Base-by-base conservation (phyloP, 2,888 invertebrate species). In the Macropis europaea region DNA sequence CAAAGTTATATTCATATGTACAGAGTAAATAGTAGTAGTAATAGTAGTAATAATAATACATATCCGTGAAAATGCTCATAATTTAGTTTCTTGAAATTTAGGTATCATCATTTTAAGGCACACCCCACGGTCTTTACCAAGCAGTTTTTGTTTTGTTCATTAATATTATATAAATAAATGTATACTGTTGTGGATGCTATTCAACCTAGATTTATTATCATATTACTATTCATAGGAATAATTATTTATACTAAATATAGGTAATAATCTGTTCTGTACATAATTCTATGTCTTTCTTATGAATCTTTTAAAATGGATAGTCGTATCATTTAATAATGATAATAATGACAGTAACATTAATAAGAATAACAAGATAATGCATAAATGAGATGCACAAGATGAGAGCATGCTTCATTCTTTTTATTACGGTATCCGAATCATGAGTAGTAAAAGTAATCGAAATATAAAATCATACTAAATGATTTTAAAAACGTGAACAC, bases 261-360 rank as follows among this genome's bases (percentile, higher is more conserved):
- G 82, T 86, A 87, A 86, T 88, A 89, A 86, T 86, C 82, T 84
- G 76, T 76, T 88, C 88, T 89, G 89, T 89, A 90, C 89, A 89
- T 88, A 87, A 88, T 84, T 84, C 86, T 89, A 89, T 88, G 87
- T 87, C 86, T 86, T 86, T 87, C 81, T 84, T 86, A 88, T 81
- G 83, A 83, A 82, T 85, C 75, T 77, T 81, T 83, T 86, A 84
- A 84, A 79, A 81, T 82, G 82, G 76, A 85, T 88, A 87, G 79
- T 86, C 76, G 79, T 86, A 82, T 75, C 82, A 80, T 86, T 86
- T 83, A 82, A 81, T 86, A 84, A 87, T 87, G 84, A 85, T 86
- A 86, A 83, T 84, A 85, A 87, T 86, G 86, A 87, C 75, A 85
- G 81, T 86, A 87, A 87, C 81, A 79, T 86, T 87, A 87, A 88